Evolutionary conservation across 2,888 invertebrate genomes (phyloP).

Genomic region (Dicyrtomina minuta): DNA sequence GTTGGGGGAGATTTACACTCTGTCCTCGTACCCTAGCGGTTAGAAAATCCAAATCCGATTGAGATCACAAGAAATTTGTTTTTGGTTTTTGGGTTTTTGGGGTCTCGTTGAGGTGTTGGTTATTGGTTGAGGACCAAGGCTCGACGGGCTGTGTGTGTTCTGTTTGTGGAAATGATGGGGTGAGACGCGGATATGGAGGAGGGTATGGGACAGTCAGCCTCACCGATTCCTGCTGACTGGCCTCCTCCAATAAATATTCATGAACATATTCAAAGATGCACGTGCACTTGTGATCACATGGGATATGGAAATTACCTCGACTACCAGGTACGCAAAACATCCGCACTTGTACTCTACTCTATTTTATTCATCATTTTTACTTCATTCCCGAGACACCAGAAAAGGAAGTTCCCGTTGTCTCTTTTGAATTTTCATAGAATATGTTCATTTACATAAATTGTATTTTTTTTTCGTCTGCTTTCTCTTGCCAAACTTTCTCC

Average conservation of each 20-base stretch:
- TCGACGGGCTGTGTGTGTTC: constrained; percentile 1
- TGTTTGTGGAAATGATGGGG: constrained; percentile 43
- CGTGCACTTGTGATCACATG: constrained; percentile 90
- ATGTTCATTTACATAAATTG: too few relatives aligned
- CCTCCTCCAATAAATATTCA: constrained; percentile 68
- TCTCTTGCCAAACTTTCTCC: too few relatives aligned
- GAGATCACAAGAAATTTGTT: too few relatives aligned
- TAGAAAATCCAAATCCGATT: too few relatives aligned
- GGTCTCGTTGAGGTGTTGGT: not conserved
- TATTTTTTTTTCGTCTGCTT: too few relatives aligned
- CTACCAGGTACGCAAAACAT: constrained; percentile 63
- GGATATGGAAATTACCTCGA: constrained; percentile 90
- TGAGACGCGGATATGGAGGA: constrained; percentile 53
- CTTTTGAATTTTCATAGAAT: too few relatives aligned
- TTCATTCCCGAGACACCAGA: not conserved
- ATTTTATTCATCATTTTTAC: constrained; percentile 6
- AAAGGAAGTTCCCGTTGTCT: too few relatives aligned
- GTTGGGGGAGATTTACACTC: too few relatives aligned
- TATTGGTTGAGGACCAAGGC: not conserved
- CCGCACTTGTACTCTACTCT: not conserved
- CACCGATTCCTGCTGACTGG: constrained; percentile 53
- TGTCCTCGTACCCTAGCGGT: too few relatives aligned
- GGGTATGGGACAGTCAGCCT: constrained; percentile 53
- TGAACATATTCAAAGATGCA: constrained; percentile 84
- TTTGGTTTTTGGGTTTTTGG: too few relatives aligned